Base-by-base conservation (phyloP, 2,797 vertebrate genomes). In the Poeciliopsis turneri region DNA sequence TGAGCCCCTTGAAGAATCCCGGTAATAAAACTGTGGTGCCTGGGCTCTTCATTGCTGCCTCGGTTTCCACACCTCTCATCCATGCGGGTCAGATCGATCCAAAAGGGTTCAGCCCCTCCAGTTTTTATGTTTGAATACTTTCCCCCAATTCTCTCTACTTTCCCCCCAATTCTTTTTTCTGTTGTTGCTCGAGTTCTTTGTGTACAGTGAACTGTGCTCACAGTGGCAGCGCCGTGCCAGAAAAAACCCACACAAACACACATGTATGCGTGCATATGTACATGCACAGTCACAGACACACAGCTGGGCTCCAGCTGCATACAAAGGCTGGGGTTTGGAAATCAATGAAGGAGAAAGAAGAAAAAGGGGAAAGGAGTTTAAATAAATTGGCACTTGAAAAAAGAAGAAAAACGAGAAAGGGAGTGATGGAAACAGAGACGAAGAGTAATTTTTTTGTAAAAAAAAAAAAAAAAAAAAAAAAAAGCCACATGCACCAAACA, bases 341-440 rank as follows among this genome's bases (percentile, higher is more conserved):
- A 96, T 96, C 95, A 96, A 96, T 96, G 95, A 96, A 96, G 95
- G 95, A 94, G 94, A 96, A 95, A 95, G 94, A 95, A 95, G 93
- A 95, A 95, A 76, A 96, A 95, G 94, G 92, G 92, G 92, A 91
- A 95, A 95, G 90, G 93, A 95, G 94, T 96, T 95, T 92, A 94
- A 96, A 96, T 95, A 95, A 95, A 95, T 95, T 96, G 95, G 95
- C 95, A 95, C 94, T 95, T 94, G 92, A 95, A 95, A 96, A 95
- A 95, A 96, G 92, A 85, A 93, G 91, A 90, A 91, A 91, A 94
- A 92, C 20, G 88, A 94, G 88, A 94, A 90, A 75, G 88, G 82
- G 91, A 92, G 84, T 20, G 87, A 89, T 86, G 77, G 87, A 93
- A 86, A 90, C 76, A 75, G 71, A 72, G 85, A 89, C 81, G 80